These are phyloP conservation scores for Neolamprologus caudopunctatus DNA, from an alignment of 2,113 vertebrate genomes.

Conservation along the genomic window DNA sequence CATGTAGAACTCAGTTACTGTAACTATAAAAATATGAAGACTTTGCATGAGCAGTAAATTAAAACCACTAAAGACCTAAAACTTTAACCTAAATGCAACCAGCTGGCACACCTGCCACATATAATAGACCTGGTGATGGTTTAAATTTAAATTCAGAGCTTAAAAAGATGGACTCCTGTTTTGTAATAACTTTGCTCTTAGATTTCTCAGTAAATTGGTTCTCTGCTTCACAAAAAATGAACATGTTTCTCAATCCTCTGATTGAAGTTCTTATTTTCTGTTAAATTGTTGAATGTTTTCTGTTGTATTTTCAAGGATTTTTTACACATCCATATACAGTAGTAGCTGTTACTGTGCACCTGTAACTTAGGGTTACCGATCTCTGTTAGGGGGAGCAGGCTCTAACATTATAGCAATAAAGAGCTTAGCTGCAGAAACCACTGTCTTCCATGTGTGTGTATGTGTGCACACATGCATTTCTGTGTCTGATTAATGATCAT, in stretches of 20 bases:
- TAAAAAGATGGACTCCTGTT: not conserved
- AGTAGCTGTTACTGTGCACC: constrained; percentile 9
- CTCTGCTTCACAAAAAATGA: not conserved
- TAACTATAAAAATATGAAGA: not conserved
- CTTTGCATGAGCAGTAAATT: not conserved
- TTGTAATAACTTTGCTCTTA: not conserved
- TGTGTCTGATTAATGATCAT: not conserved
- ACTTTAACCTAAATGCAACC: not conserved
- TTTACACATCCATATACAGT: not conserved
- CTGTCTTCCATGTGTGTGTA: constrained; percentile 48
- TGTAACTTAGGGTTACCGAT: not conserved
- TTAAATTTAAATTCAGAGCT: not conserved
- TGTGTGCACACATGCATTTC: not conserved
- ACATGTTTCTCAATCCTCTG: not conserved
- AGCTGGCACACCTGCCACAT: not conserved
- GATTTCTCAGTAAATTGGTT: not conserved
- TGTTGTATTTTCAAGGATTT: not conserved
- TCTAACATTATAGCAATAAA: constrained; percentile 60
- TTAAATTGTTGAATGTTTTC: not conserved
- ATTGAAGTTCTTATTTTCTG: not conserved
- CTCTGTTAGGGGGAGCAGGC: constrained; percentile 7
- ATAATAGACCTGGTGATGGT: not conserved
- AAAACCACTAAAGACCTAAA: not conserved
- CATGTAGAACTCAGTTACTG: not conserved
- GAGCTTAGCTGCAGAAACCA: constrained; percentile 33